phyloP scores from a whole-genome alignment of 2,113 vertebrate genomes.

The Heloderma charlesbogerti region DNA sequence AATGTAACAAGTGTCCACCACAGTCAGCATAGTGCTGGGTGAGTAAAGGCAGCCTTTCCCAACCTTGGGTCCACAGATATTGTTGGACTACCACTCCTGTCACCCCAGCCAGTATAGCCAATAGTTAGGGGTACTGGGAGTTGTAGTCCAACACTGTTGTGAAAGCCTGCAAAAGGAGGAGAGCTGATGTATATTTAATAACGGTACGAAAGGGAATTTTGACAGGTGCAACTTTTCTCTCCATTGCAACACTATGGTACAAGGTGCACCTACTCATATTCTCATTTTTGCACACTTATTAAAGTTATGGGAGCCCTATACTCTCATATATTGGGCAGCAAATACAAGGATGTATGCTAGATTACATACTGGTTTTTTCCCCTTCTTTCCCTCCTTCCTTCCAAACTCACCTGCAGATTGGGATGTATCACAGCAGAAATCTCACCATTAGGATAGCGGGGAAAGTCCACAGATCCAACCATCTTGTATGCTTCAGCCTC shows the following conservation, averaged over 20 bases:
- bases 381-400: neutral
- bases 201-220: neutral
- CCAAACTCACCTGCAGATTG: constrained; percentile 75
- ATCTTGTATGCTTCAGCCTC: constrained; percentile 74
- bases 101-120: neutral
- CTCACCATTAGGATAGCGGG: constrained; percentile 73
- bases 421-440: constrained; percentile 80
- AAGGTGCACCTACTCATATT: neutral
- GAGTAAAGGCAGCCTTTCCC: neutral
- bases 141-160: neutral
- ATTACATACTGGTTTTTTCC: neutral
- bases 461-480: constrained; percentile 75
- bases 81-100: neutral
- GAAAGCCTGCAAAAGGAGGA: neutral
- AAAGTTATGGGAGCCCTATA: no score
- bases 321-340: neutral
- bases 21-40: neutral
- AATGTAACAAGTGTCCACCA: neutral
- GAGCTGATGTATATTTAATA: neutral
- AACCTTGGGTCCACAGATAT: neutral
- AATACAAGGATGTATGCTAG: neutral
- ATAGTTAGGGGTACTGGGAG: neutral
- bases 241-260: neutral
- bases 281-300: neutral
- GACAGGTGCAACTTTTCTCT: neutral